Base-by-base conservation (phyloP, 2,113 vertebrate genomes). In the Aptenodytes patagonicus region DNA sequence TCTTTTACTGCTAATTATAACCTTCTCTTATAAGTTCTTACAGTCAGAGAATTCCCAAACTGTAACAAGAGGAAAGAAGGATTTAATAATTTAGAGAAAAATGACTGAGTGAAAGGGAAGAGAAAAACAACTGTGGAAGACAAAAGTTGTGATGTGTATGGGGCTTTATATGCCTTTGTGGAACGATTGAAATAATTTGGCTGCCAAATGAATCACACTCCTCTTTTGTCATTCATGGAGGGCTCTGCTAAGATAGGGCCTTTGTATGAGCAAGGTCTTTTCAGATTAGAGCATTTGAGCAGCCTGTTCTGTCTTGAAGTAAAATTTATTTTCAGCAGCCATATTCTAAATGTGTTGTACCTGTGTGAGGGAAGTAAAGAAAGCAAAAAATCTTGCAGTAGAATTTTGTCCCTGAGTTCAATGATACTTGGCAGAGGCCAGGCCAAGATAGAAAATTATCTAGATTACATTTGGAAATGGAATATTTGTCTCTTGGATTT, bases 121-220 rank as follows among this genome's bases (percentile, higher is more conserved):
- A 89, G 73, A 70, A 90, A 58, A 88, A 96, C 15, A 10, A 46
- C 38, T 85, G 64, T 42, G 62, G 19, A 54, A 83, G 76, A 82
- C 89, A 87, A 71, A 97, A 71, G 62, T 86, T 97, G 93, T 93
- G 94, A 97, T 97, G 82, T 83, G 73, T 97, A n/a, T 75, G 55
- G 38, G 62, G n/a, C 71, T 94, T 89, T 92, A 96, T 93, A 88
- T 97, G 88, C 21, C 70, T 87, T 93, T 97, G 95, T 97, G 95
- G 92, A 96, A 94, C 34, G 75, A 96, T 97, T 97, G 87, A 95
- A 98, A 98, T 98, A 96, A 97, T 98, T 97, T 90, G 83, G 44
- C 95, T 98, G 95, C 97, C 94, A 96, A 93, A 96, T 97, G 94
- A 98, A 97, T 98, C 96, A 95, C 79, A 77, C 9, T 89, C 14